Conservation (phyloP, 2,797 vertebrate species). For the Paratrypauchen microcephalus region DNA sequence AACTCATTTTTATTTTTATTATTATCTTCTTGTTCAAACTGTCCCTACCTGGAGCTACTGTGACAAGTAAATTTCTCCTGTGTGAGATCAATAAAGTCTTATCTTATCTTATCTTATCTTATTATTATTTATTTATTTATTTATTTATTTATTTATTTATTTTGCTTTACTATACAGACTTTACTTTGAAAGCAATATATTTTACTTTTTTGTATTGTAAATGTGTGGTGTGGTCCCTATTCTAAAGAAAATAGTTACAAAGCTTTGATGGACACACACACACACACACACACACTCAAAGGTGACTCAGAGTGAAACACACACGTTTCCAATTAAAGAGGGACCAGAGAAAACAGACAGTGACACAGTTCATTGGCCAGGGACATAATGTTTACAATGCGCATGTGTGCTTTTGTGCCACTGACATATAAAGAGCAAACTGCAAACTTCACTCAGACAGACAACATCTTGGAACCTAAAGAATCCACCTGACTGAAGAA, state of each 20-base stretch:
- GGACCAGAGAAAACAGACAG: neutral
- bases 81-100: too few relatives aligned
- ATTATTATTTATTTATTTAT: too few relatives aligned
- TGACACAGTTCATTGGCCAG: constrained; percentile 57
- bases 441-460: constrained; percentile 38
- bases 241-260: constrained; percentile 12
- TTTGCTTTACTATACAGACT: neutral
- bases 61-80: too few relatives aligned
- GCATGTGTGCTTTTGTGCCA: constrained; percentile 45
- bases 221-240: neutral
- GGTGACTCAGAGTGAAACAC: constrained; percentile 50
- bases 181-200: neutral
- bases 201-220: neutral
- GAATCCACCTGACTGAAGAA: constrained; percentile 43
- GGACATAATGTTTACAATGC: constrained; percentile 57
- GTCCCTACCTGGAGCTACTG: too few relatives aligned
- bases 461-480: constrained; percentile 34
- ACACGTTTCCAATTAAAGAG: constrained; percentile 41
- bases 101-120: too few relatives aligned
- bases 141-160: too few relatives aligned
- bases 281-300: neutral
- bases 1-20: too few relatives aligned
- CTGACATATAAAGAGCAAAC: constrained; percentile 66
- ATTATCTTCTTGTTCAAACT: too few relatives aligned
- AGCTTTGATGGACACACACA: constrained; percentile 9